Percentiles rank a stretch among this genome's conserved stretches.
These are phyloP conservation scores for Crioceris asparagi DNA, from an alignment of 2,888 invertebrate species.

Conservation along the genomic window DNA sequence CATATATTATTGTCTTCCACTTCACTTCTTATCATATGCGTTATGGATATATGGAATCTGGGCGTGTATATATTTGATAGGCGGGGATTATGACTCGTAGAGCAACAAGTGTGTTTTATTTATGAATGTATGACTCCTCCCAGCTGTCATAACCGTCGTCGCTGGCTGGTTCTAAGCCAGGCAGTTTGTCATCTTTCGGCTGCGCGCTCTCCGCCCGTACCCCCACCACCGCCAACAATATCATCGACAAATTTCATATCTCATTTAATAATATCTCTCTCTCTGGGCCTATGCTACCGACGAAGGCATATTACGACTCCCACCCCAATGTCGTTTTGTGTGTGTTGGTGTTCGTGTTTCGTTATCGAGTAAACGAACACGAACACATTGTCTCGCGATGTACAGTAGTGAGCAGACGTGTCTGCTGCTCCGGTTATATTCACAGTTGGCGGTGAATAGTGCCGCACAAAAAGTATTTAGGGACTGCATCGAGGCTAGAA, in stretches of 20 bases:
- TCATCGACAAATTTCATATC: too few relatives aligned
- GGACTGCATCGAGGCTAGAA: too few relatives aligned
- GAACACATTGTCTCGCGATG: conserved; percentile 21
- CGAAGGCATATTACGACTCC: conserved; percentile 21
- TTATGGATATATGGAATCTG: conserved; percentile 37
- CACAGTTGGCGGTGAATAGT: too few relatives aligned
- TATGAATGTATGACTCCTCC: conserved; percentile 57
- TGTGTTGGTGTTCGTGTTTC: too few relatives aligned
- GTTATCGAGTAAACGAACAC: too few relatives aligned
- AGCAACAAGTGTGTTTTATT: conserved; percentile 58
- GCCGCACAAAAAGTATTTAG: too few relatives aligned
- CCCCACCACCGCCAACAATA: conserved; percentile 28
- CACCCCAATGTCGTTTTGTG: too few relatives aligned
- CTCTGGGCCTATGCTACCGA: conserved; percentile 35
- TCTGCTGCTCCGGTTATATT: conserved; percentile 21
- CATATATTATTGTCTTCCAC: not conserved
- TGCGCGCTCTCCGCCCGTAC: conserved; percentile 24
- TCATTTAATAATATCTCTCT: conserved; percentile 44
- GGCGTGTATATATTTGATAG: conserved; percentile 40
- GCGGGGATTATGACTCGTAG: conserved; percentile 51
- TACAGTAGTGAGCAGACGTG: conserved; percentile 23
- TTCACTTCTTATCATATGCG: conserved; percentile 20
- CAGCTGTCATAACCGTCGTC: conserved; percentile 57
- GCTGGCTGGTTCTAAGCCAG: conserved; percentile 48
- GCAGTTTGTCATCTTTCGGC: conserved; percentile 37